A percentile compares a stretch with the other conserved stretches of the same genome.
phyloP scores from a whole-genome alignment of 2,113 vertebrate species.

The Motacilla tschutschensis region DNA sequence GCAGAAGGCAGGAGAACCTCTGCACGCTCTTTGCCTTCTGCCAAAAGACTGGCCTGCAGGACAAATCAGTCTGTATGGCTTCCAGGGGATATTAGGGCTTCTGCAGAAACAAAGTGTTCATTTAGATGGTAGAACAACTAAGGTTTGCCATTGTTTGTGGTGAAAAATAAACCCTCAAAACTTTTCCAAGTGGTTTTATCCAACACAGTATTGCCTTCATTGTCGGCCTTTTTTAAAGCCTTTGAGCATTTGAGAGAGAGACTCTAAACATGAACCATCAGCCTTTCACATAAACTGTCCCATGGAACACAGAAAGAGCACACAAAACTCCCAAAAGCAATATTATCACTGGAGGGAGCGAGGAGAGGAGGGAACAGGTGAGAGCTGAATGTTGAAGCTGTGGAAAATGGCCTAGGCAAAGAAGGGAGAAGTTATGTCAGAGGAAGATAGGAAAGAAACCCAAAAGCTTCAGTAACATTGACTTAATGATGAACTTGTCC shows the following conservation, averaged over 20 bases:
- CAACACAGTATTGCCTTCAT: background rate
- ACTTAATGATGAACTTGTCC: background rate
- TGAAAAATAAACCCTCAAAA: background rate
- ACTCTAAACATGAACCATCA: accelerated
- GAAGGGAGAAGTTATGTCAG: background rate
- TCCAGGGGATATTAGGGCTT: background rate
- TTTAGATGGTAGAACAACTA: background rate
- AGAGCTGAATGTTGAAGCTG: background rate
- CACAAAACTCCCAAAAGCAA: background rate
- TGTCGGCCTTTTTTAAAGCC: background rate
- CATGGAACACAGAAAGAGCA: background rate
- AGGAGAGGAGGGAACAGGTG: background rate
- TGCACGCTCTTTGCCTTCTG: background rate
- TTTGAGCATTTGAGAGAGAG: background rate
- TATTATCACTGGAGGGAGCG: background rate
- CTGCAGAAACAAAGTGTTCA: background rate
- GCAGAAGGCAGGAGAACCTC: background rate
- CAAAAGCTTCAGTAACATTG: background rate
- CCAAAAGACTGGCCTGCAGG: background rate
- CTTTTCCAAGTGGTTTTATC: background rate
- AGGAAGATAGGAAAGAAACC: background rate
- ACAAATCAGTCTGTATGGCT: background rate
- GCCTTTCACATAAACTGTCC: background rate
- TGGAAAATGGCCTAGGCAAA: background rate
- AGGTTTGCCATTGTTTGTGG: background rate